Base-by-base conservation (phyloP, 1,140 invertebrate genomes). In the Drosophila seguyi region DNA sequence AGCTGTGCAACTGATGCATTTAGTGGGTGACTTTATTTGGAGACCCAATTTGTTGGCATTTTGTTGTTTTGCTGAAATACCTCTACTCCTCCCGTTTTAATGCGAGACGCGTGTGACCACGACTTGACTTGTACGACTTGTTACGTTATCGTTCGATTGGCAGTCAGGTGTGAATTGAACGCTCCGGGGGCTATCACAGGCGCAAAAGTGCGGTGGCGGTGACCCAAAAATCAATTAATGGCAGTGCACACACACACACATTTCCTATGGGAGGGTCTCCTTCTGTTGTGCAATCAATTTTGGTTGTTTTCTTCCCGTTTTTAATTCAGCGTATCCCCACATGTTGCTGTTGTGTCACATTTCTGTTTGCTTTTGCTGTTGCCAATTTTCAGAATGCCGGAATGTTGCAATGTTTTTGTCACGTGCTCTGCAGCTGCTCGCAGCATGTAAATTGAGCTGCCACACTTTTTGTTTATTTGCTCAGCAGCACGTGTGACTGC, bases 391-490 rank as follows among this genome's bases (percentile, higher is more conserved):
- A 36, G 29, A 29, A 25, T 11, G 38, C 67, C 36, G 36, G 61
- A 18, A 56, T 67, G 41, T 60, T 67, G 62, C 57, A 62, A 53
- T 87, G 85, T 88, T 87, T 72, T 88, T 84, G 85, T 80, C 84
- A 88, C 84, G 84, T 87, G 84, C 80, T 38, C 52, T 69, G 50
- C 83, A 63, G 56, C 63, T 74, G 44, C 42, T 50, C 27, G 48
- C 31, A 20, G 71, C 59, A 75, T 75, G 75, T 71, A 88, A 87
- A 87, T 88, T 88, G 76, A 80, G 72, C 81, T 77, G 82, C 75
- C 60, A 50, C 72, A 74, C 29, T 69, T 74, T 88, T 74, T 88
- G 80, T 84, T 88, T 88, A 77, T 88, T 87, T 84, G 67, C 80
- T 80, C 68, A 65, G 39, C 55, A 55, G 80, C 80, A 88, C 80